Base-by-base conservation (phyloP, 1,140 invertebrate genomes). In the Drosophila sulfurigaster region DNA sequence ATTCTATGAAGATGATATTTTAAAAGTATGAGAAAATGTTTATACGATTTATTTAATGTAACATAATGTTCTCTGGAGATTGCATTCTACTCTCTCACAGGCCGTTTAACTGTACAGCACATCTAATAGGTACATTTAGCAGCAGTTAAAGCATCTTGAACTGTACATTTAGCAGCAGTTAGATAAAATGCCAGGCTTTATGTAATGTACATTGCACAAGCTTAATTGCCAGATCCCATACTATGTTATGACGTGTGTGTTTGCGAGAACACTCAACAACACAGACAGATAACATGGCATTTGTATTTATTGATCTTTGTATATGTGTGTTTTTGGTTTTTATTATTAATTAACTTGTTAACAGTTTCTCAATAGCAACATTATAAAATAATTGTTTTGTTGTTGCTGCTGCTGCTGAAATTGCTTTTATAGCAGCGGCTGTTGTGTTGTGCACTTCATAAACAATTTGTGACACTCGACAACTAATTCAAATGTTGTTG, bases 271-370 rank as follows among this genome's bases (percentile, higher is more conserved):
- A 4, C 35, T 75, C 67, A 30, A 68, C 64, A 56, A 35, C 20
- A 15, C 41, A 20, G 20, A 13, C 28, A 28, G 13, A 45, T 59
- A 10, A 60, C 11, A 52, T 56, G 25, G 30, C 52, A 58, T 58
- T 41, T 5, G 43, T 73, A 70, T 46, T 81, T 73, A 70, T 46
- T 81, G 45, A 32, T 69, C 64, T 58, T 81, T 73, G 72, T 60
- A 65, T 48, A 52, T 46, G 46, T 72, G 71, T 56, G 54, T 48
- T 52, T 46, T 49, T 68, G 63, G 58, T 46, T 52, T 56, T 70
- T 51, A 56, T 38, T 69, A 82, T 67, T 88, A 88, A 89, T 88
- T 81, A 88, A 89, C 83, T 88, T 88, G 83, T 88, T 88, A 88
- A 88, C 83, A 88, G 83, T 89, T 88, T 83, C 78, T 75, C 85